Conservation (phyloP, 2,797 vertebrate genomes). For the Uromys caudimaculatus region DNA sequence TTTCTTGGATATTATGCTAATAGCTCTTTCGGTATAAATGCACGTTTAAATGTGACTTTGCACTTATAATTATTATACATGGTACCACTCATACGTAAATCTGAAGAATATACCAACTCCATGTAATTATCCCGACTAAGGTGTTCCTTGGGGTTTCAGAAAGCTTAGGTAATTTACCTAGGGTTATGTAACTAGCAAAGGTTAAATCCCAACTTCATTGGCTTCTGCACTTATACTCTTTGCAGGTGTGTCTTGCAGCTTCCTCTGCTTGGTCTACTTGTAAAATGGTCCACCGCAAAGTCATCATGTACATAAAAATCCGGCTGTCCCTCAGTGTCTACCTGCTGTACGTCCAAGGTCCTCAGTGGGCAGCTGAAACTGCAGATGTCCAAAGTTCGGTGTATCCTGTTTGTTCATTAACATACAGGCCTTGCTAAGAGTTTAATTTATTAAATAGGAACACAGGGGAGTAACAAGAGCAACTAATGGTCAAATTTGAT, state of each 20-base stretch:
- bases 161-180: conserved; percentile 9
- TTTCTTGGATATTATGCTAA: background rate
- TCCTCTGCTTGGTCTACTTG: background rate
- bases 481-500: background rate
- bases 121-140: background rate
- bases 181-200: background rate
- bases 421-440: background rate
- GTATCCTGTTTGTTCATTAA: background rate
- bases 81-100: background rate
- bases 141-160: background rate
- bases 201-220: background rate
- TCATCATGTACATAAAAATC: background rate
- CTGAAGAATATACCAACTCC: background rate
- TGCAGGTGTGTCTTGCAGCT: background rate
- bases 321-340: background rate
- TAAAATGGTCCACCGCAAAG: background rate
- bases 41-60: background rate
- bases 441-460: background rate
- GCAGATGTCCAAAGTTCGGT: background rate
- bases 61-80: background rate
- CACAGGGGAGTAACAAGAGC: background rate
- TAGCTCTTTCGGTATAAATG: background rate
- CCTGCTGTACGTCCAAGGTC: background rate
- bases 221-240: background rate
- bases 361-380: background rate